A percentile compares a stretch with the other conserved stretches of the same genome.
phyloP scores from a whole-genome alignment of 1,140 invertebrate genomes.

The Plectrocnemia conspersa region DNA sequence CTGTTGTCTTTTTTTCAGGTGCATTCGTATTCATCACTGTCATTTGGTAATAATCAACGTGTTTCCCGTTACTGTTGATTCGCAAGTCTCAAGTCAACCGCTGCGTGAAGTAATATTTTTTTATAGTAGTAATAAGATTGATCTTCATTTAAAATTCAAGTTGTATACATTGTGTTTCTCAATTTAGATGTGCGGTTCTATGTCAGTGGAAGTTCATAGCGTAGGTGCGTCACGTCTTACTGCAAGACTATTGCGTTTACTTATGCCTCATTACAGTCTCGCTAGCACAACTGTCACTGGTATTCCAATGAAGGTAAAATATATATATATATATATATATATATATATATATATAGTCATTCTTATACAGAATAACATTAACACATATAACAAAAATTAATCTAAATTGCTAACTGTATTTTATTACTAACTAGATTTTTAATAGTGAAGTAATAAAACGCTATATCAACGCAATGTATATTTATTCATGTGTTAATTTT shows the following conservation, averaged over 20 bases:
- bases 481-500: slow-evolving; percentile 13
- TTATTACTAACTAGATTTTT: too few relatives aligned
- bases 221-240: slow-evolving; percentile 50
- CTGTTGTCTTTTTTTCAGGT: slow-evolving; percentile 51
- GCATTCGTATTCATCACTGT: slow-evolving; percentile 75
- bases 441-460: too few relatives aligned
- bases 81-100: slow-evolving; percentile 66
- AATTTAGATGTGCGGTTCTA: slow-evolving; percentile 46
- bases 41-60: slow-evolving; percentile 87
- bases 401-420: too few relatives aligned
- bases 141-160: neutral
- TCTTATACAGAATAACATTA: too few relatives aligned
- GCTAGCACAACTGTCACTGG: slow-evolving; percentile 94
- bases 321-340: slow-evolving; percentile 1
- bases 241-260: slow-evolving; percentile 67
- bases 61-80: slow-evolving; percentile 70
- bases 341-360: too few relatives aligned
- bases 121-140: neutral
- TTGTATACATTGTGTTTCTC: too few relatives aligned
- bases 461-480: too few relatives aligned
- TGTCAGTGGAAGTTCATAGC: slow-evolving; percentile 50
- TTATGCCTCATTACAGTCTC: slow-evolving; percentile 84
- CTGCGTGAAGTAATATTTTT: slow-evolving; percentile 54
- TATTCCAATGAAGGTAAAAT: slow-evolving; percentile 87
- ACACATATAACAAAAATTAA: too few relatives aligned